These are phyloP conservation scores for Sturmia bella DNA, from an alignment of 2,888 invertebrate species.

Conservation along the genomic window DNA sequence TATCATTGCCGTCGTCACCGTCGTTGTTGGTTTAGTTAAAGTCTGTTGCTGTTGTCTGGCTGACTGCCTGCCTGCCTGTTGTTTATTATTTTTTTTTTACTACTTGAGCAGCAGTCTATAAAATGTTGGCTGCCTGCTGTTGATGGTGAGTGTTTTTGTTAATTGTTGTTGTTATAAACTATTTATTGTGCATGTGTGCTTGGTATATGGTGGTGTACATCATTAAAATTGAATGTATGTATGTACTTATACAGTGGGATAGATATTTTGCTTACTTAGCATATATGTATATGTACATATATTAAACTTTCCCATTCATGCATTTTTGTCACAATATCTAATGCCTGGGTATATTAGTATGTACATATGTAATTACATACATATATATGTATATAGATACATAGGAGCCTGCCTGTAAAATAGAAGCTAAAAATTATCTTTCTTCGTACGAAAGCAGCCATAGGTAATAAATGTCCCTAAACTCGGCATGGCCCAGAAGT, in stretches of 20 bases:
- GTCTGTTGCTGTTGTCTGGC: constrained; percentile 63
- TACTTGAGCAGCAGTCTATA: constrained; percentile 53
- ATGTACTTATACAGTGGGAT: constrained; percentile 32
- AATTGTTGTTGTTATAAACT: constrained; percentile 57
- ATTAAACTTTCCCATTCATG: no score
- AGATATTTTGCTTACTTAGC: not conserved
- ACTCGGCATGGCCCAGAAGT: no score
- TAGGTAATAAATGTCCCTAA: no score
- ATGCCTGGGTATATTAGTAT: no score
- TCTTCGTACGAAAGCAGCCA: no score
- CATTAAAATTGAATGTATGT: constrained; percentile 26
- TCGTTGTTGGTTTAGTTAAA: constrained; percentile 47
- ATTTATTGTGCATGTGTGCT: constrained; percentile 2
- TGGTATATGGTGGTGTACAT: constrained; percentile 9
- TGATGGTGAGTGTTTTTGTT: constrained; percentile 48
- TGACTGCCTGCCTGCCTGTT: constrained; percentile 43
- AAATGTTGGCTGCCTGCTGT: constrained; percentile 61
- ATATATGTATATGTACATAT: not conserved
- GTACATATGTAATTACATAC: no score
- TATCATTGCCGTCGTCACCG: constrained; percentile 46
- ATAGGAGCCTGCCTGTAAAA: no score
- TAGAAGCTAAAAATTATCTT: no score
- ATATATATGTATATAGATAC: no score
- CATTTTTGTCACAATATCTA: no score
- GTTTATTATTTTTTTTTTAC: constrained; percentile 43